A percentile compares a stretch with the other conserved stretches of the same genome.
Evolutionary conservation across 2,888 invertebrate genomes (phyloP).

Genomic region (Polydrusus pterygomalis): DNA sequence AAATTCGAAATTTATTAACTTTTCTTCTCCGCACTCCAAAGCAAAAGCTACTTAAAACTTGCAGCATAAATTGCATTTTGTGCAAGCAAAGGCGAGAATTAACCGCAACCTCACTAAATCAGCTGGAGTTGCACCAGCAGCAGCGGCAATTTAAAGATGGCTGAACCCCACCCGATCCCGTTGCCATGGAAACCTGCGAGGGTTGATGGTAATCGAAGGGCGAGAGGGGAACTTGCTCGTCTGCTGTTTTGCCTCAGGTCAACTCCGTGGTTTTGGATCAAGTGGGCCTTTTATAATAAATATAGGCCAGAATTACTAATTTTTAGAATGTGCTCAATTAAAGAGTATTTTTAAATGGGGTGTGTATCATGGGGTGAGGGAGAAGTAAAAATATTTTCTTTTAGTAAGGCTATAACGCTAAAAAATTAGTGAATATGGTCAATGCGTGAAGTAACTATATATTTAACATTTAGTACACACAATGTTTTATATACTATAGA

Average conservation of each 20-base stretch:
- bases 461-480: no score
- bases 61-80: conserved; percentile 49
- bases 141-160: conserved; percentile 68
- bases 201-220: conserved; percentile 61
- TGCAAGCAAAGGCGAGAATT: conserved; percentile 46
- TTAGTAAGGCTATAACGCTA: not conserved
- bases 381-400: not conserved
- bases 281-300: conserved; percentile 39
- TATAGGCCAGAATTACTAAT: conserved; percentile 31
- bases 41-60: conserved; percentile 26
- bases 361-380: not conserved
- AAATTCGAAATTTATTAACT: conserved; percentile 21
- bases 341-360: not conserved
- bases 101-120: conserved; percentile 56
- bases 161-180: conserved; percentile 69
- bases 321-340: conserved; percentile 3
- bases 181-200: conserved; percentile 67
- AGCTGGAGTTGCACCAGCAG: conserved; percentile 58
- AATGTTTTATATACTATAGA: no score
- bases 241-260: conserved; percentile 41
- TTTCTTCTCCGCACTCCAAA: conserved; percentile 3
- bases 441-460: no score
- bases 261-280: conserved; percentile 47
- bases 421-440: no score
- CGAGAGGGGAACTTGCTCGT: conserved; percentile 63